phyloP scores from a whole-genome alignment of 1,140 invertebrate genomes.

The Drosophila nasuta region DNA sequence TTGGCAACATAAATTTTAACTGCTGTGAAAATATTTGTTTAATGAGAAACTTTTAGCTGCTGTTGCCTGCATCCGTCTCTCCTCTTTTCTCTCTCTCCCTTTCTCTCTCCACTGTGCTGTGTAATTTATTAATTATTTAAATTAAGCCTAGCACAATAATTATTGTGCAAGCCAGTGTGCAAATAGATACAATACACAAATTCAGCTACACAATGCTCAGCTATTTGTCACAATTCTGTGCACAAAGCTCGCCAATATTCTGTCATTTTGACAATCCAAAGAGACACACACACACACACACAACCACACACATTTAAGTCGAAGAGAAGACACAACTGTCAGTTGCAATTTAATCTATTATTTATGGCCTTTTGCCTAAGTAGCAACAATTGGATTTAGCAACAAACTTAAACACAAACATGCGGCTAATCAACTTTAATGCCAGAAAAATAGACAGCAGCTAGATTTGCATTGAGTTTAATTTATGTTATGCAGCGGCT shows the following conservation, averaged over 20 bases:
- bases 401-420: background rate
- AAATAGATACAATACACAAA: conserved; percentile 29
- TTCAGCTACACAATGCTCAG: conserved; percentile 20
- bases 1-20: conserved; percentile 75
- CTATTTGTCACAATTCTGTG: conserved; percentile 29
- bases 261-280: conserved; percentile 22
- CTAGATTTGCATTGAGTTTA: background rate
- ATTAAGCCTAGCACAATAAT: conserved; percentile 53
- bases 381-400: conserved; percentile 14
- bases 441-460: background rate
- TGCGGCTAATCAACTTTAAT: background rate
- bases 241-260: conserved; percentile 6
- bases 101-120: conserved; percentile 32
- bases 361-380: conserved; percentile 11
- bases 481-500: background rate
- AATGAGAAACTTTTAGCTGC: conserved; percentile 78
- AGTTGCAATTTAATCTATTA: conserved; percentile 17
- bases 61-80: conserved; percentile 22
- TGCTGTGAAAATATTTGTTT: conserved; percentile 83
- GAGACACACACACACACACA: too few relatives aligned
- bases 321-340: conserved; percentile 16
- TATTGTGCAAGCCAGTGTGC: conserved; percentile 26
- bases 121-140: conserved; percentile 83
- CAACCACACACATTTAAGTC: background rate
- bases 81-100: conserved; percentile 8